Conservation (phyloP, 2,888 invertebrate genomes). For the Drosophila atroscutellata region DNA sequence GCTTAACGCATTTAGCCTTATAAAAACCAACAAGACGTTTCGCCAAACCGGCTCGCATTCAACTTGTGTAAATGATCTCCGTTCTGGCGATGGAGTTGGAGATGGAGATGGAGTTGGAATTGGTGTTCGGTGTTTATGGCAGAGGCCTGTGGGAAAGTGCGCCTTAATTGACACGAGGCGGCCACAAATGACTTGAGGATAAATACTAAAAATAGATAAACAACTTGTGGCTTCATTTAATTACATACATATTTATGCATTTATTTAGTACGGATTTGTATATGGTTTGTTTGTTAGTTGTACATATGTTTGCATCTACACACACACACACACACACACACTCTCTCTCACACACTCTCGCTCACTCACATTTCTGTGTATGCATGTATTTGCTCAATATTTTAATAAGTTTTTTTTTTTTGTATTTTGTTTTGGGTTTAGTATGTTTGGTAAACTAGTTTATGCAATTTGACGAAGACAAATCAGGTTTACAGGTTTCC, state of each 20-base stretch:
- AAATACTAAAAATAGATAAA: slow-evolving; percentile 33
- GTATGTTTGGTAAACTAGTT: slow-evolving; percentile 54
- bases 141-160: slow-evolving; percentile 72
- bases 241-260: slow-evolving; percentile 58
- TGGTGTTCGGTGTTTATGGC: slow-evolving; percentile 15
- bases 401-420: slow-evolving; percentile 44
- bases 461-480: slow-evolving; percentile 63
- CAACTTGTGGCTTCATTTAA: slow-evolving; percentile 55
- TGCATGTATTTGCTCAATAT: slow-evolving; percentile 50
- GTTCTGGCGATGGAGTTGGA: slow-evolving; percentile 36
- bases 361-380: slow-evolving; percentile 11
- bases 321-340: slow-evolving; percentile 5
- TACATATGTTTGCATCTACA: slow-evolving; percentile 34
- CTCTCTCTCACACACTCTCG: background rate
- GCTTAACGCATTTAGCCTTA: slow-evolving; percentile 81
- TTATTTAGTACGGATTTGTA: slow-evolving; percentile 67
- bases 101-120: slow-evolving; percentile 9
- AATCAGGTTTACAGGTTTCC: slow-evolving; percentile 62
- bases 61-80: slow-evolving; percentile 74
- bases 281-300: slow-evolving; percentile 38
- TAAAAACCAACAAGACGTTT: slow-evolving; percentile 75
- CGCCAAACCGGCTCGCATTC: slow-evolving; percentile 72
- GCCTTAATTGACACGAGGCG: slow-evolving; percentile 72
- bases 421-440: slow-evolving; percentile 11
- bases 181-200: slow-evolving; percentile 1